phyloP scores from a whole-genome alignment of 2,888 invertebrate genomes.

The Cryptosula pallasiana region DNA sequence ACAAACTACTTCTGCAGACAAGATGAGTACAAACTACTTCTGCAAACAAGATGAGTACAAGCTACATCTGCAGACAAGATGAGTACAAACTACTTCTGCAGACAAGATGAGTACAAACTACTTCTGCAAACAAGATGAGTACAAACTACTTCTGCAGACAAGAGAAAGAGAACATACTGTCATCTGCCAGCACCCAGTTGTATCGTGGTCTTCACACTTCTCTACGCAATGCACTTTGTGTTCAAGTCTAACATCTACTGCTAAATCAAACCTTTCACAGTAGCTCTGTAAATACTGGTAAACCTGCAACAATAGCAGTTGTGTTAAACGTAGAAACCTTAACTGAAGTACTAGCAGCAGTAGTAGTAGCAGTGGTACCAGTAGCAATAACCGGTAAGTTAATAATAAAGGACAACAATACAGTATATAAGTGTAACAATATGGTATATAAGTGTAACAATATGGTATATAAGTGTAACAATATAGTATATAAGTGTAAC shows the following conservation, averaged over 20 bases:
- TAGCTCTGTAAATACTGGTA: constrained; percentile 33
- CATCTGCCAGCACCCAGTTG: constrained; percentile 24
- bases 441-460: too few relatives aligned
- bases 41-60: too few relatives aligned
- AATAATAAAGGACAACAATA: too few relatives aligned
- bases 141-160: background rate
- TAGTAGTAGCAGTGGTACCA: too few relatives aligned
- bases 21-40: too few relatives aligned
- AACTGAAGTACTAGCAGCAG: too few relatives aligned
- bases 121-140: background rate
- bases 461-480: too few relatives aligned
- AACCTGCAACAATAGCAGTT: constrained; percentile 14
- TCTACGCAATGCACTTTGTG: constrained; percentile 13
- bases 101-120: background rate
- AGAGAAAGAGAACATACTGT: constrained; percentile 23
- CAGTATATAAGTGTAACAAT: too few relatives aligned
- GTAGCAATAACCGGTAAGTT: too few relatives aligned
- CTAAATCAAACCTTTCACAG: constrained; percentile 32
- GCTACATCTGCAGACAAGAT: background rate
- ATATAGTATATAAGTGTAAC: too few relatives aligned
- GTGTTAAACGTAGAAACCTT: background rate
- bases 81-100: background rate
- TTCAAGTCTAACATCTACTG: constrained; percentile 28
- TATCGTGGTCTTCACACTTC: background rate
- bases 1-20: too few relatives aligned